A percentile compares a stretch with the other conserved stretches of the same genome.
These are phyloP conservation scores for Oscheius sp. DNA, from an alignment of 2,888 invertebrate species.

Conservation along the genomic window DNA sequence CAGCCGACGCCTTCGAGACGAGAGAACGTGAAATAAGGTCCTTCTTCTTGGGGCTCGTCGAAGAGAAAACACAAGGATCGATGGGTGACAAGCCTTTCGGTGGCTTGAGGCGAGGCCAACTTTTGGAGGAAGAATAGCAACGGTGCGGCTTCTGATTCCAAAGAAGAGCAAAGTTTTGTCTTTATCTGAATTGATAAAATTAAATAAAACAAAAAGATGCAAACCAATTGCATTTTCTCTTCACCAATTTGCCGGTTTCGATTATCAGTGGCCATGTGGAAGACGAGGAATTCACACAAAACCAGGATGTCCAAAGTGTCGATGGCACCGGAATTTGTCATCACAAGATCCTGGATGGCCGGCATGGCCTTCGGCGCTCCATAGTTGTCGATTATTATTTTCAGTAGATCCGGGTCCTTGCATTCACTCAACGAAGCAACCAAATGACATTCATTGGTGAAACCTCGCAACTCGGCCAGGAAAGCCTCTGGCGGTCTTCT, in stretches of 20 bases:
- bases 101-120: neutral
- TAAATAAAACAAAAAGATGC: neutral
- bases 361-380: slow-evolving; percentile 37
- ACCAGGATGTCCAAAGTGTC: slow-evolving; percentile 11
- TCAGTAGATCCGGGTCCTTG: slow-evolving; percentile 24
- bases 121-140: slow-evolving; percentile 22
- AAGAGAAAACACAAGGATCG: neutral
- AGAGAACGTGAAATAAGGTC: slow-evolving; percentile 13
- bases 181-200: neutral
- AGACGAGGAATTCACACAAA: slow-evolving; percentile 27
- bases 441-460: slow-evolving; percentile 27
- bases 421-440: slow-evolving; percentile 23
- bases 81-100: slow-evolving; percentile 3
- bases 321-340: slow-evolving; percentile 18
- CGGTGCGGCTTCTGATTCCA: neutral
- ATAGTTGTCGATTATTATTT: slow-evolving; percentile 11
- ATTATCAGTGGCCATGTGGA: slow-evolving; percentile 23
- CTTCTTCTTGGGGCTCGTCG: neutral
- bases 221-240: slow-evolving; percentile 7
- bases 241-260: slow-evolving; percentile 8
- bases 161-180: neutral
- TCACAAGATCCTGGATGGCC: slow-evolving; percentile 37
- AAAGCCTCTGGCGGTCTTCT: slow-evolving; percentile 25
- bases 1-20: slow-evolving; percentile 16
- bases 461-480: slow-evolving; percentile 3